These are phyloP conservation scores for Sycobia sp. DNA, from an alignment of 1,140 invertebrate genomes.

Conservation along the genomic window DNA sequence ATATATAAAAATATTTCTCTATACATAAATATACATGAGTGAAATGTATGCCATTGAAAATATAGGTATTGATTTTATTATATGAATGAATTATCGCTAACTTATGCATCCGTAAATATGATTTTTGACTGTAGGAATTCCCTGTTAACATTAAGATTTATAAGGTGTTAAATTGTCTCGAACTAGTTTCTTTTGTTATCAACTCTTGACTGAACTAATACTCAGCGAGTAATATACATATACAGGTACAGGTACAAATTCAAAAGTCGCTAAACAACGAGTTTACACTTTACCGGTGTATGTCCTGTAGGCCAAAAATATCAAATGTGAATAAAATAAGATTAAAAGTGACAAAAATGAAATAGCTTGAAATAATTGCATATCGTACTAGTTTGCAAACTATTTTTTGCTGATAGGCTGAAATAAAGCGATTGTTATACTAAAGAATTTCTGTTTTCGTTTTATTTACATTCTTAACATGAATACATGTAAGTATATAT, in stretches of 20 bases:
- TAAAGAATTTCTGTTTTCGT: constrained; percentile 9
- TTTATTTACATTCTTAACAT: constrained; percentile 14
- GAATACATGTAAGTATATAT: constrained; percentile 25
- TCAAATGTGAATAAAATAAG: constrained; percentile 27
- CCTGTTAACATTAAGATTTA: constrained; percentile 19
- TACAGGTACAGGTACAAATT: constrained; percentile 5
- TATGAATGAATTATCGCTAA: no score
- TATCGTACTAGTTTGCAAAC: constrained; percentile 26
- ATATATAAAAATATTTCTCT: constrained; percentile 25
- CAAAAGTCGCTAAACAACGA: constrained; percentile 28
- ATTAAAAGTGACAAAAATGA: constrained; percentile 10
- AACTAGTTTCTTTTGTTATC: constrained; percentile 23
- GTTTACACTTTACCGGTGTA: constrained; percentile 20
- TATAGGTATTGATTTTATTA: no score
- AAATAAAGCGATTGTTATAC: constrained; percentile 34
- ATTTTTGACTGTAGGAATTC: constrained; percentile 19
- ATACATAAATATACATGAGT: neutral
- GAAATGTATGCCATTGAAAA: neutral
- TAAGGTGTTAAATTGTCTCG: constrained; percentile 7
- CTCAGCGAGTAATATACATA: constrained; percentile 12
- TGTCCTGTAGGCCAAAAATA: constrained; percentile 27
- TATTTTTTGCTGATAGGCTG: constrained; percentile 21
- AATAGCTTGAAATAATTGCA: constrained; percentile 27
- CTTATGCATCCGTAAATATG: no score
- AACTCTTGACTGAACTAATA: constrained; percentile 31